Conservation (phyloP, 2,113 vertebrate genomes). For the Ursus arctos region DNA sequence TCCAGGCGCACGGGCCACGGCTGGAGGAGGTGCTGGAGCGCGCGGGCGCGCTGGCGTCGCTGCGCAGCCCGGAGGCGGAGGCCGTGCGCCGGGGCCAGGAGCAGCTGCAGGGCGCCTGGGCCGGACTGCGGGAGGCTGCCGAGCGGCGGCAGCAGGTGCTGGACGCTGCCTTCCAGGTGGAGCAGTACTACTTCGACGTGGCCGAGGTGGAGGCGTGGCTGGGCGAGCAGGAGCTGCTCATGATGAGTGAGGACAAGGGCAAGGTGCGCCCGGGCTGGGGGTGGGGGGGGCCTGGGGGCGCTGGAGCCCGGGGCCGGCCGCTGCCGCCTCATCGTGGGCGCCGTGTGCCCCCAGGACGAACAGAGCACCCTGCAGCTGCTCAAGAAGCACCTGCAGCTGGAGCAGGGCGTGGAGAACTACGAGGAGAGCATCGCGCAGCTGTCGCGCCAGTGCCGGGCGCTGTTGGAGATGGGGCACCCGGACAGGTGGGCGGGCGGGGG, state of each 20-base stretch:
- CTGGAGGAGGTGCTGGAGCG: slow-evolving; percentile 94
- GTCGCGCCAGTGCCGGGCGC: slow-evolving; percentile 94
- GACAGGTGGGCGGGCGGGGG: slow-evolving; percentile 89
- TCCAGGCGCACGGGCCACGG: slow-evolving; percentile 91
- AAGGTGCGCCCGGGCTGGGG: slow-evolving; percentile 89
- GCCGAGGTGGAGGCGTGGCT: slow-evolving; percentile 97
- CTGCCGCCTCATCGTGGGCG: not conserved
- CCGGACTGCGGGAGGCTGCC: slow-evolving; percentile 89
- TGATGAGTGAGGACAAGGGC: slow-evolving; percentile 98
- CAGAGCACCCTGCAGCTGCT: slow-evolving; percentile 96
- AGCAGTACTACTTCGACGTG: slow-evolving; percentile 96
- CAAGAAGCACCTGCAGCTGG: slow-evolving; percentile 95
- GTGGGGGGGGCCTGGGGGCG: not conserved
- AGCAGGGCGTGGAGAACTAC: slow-evolving; percentile 97
- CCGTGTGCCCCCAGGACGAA: slow-evolving; percentile 90
- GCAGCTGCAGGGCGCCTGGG: slow-evolving; percentile 91
- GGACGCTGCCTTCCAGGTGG: slow-evolving; percentile 95
- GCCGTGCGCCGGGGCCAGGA: slow-evolving; percentile 89
- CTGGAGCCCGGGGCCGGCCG: not conserved
- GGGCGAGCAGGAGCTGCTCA: slow-evolving; percentile 96
- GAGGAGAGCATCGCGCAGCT: slow-evolving; percentile 96
- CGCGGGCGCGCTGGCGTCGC: slow-evolving; percentile 89
- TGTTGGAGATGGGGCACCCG: slow-evolving; percentile 95
- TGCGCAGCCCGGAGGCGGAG: slow-evolving; percentile 92
- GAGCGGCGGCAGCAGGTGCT: slow-evolving; percentile 93